phyloP scores from a whole-genome alignment of 2,113 vertebrate species.

The Tyto alba region DNA sequence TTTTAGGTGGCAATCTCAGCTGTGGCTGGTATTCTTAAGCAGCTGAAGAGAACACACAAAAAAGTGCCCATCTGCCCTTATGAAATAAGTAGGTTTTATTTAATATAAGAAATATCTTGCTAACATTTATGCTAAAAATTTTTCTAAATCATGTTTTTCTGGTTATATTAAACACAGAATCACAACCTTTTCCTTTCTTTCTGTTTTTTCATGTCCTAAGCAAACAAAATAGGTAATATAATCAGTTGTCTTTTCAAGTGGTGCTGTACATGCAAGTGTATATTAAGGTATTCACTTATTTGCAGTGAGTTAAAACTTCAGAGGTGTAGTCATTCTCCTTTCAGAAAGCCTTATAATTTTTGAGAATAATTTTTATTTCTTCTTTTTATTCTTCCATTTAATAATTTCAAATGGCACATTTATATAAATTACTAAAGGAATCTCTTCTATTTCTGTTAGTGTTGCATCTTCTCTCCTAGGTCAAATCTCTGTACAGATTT shows the following conservation, averaged over 20 bases:
- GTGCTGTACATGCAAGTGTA: neutral
- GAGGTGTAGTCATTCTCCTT: neutral
- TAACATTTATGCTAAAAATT: too few species aligned
- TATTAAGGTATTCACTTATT: neutral
- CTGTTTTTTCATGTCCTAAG: neutral
- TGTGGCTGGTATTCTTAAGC: conserved; percentile 93
- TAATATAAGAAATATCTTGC: neutral
- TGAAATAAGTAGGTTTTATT: conserved; percentile 80
- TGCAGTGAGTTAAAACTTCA: neutral
- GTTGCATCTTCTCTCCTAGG: neutral
- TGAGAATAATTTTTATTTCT: neutral
- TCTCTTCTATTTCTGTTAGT: neutral
- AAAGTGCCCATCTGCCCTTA: conserved; percentile 86
- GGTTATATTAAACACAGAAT: neutral
- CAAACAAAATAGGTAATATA: neutral
- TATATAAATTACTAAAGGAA: neutral
- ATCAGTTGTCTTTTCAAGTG: neutral
- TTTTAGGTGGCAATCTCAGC: conserved; percentile 92
- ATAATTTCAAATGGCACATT: neutral
- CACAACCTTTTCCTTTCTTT: neutral
- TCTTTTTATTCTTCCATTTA: neutral
- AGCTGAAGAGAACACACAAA: conserved; percentile 89
- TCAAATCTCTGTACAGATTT: neutral
- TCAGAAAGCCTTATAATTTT: neutral
- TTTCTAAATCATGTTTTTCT: neutral